phyloP scores from a whole-genome alignment of 2,797 vertebrate species.

The Poeciliopsis infans region DNA sequence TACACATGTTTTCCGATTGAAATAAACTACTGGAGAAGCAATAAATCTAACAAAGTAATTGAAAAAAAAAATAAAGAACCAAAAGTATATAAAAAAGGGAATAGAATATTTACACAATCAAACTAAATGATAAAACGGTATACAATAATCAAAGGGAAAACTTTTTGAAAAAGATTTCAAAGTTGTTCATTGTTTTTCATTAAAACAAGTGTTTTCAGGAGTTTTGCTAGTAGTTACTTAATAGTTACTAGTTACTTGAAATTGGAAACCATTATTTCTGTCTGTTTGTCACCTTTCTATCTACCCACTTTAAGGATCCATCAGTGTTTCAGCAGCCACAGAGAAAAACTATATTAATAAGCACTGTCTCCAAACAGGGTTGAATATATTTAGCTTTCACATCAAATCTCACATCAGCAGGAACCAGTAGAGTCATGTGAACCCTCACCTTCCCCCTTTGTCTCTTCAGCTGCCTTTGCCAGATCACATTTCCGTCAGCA shows the following conservation, averaged over 20 bases:
- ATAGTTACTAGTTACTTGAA: not conserved
- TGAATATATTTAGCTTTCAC: conserved; percentile 45
- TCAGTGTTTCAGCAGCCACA: conserved; percentile 17
- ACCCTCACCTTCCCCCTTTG: not conserved
- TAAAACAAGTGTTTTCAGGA: not conserved
- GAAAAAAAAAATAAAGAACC: not conserved
- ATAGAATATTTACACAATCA: not conserved
- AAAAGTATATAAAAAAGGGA: not conserved
- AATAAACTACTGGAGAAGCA: not conserved
- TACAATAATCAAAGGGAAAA: not conserved
- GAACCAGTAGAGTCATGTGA: conserved; percentile 8
- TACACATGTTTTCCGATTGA: not conserved
- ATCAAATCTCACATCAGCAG: conserved; percentile 13
- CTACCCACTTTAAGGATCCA: not conserved
- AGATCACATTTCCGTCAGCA: not conserved
- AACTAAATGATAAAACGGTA: not conserved
- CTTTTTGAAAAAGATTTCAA: not conserved
- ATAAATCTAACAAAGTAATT: not conserved
- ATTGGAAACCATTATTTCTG: not conserved
- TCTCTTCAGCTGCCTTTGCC: not conserved
- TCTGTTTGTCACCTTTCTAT: not conserved
- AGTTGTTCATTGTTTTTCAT: too few species aligned
- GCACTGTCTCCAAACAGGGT: conserved; percentile 20
- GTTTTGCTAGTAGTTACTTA: not conserved
- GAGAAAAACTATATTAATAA: conserved; percentile 31